Evolutionary conservation across 2,888 invertebrate genomes (phyloP), one percentile per base, ranked within the genome.

Genomic region (Nudaria mundana): DNA sequence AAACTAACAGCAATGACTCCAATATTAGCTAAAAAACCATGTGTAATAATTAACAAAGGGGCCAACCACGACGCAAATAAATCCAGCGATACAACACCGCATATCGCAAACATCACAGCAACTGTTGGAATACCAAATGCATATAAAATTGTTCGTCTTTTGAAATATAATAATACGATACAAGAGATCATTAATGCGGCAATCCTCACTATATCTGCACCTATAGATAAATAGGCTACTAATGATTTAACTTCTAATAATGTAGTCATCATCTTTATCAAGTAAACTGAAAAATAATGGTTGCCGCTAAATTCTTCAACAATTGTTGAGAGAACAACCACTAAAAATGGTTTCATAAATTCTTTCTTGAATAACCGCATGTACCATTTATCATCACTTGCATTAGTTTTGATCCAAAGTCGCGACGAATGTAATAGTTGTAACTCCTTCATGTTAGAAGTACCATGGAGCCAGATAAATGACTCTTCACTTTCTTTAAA

Each of bases 261-360:
- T 15, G 65, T 56, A 2, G 40, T 40, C 49, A 77, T 60, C 6
- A 77, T 76, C 40, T 73, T 56, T 3, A 66, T 56, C 2, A 61
- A 49, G 11, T 71, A 75, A 5, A 58, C 65, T n/a, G 60, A 24
- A 14, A 69, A 58, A 40, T 68, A 76, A 40, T 66, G 66, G 40
- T 64, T 62, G 0, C 76, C 76, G 46, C 60, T 49, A 0, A 66
- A 40, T 23, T 76, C 74, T 37, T 72, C 20, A 11, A 61, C 36
- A 3, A 75, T n/a, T 0, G 63, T 63, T 12, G 74, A 30, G 0
- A 75, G 23, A 0, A 55, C 37, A 0, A 51, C 56, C 2, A 76
- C 61, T 0, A 56, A 0, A 14, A 69, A 57, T 1, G 76, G 52
- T 39, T 58, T 70, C 8, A 52, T 30, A 35, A 77, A 74, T 24